Percentiles rank a stretch among this genome's conserved stretches.
phyloP scores from a whole-genome alignment of 2,888 invertebrate species.

The Podabrus alpinus region DNA sequence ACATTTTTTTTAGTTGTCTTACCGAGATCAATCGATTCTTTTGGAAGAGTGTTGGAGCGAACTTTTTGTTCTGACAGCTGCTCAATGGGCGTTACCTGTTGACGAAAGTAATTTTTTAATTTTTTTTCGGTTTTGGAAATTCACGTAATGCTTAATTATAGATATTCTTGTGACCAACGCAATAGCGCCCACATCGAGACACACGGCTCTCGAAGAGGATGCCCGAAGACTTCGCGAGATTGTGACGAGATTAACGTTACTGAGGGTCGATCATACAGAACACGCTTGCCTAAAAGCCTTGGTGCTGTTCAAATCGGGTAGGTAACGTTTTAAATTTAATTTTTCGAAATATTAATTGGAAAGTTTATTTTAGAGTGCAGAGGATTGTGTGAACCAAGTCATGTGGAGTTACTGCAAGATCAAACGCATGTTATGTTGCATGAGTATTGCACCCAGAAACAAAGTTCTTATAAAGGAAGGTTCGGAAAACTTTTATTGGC shows the following conservation, averaged over 20 bases:
- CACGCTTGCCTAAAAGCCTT: slow-evolving; percentile 84
- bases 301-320: slow-evolving; percentile 81
- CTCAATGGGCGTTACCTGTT: slow-evolving; percentile 77
- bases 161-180: slow-evolving; percentile 51
- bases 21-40: slow-evolving; percentile 72
- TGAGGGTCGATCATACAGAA: slow-evolving; percentile 79
- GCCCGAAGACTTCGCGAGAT: slow-evolving; percentile 66
- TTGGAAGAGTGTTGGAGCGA: slow-evolving; percentile 84
- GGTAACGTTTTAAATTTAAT: slow-evolving; percentile 23
- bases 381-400: slow-evolving; percentile 63
- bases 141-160: slow-evolving; percentile 26
- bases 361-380: slow-evolving; percentile 60
- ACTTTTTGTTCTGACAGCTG: slow-evolving; percentile 79
- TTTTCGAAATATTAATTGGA: background rate
- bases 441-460: slow-evolving; percentile 64
- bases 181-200: slow-evolving; percentile 59
- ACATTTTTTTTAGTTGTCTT: slow-evolving; percentile 58
- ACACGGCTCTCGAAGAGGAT: slow-evolving; percentile 60
- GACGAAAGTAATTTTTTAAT: slow-evolving; percentile 66
- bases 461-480: slow-evolving; percentile 57
- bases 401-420: slow-evolving; percentile 75
- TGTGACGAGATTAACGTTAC: slow-evolving; percentile 66
- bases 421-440: slow-evolving; percentile 78
- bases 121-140: background rate
- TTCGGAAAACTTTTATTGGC: slow-evolving; percentile 76